phyloP scores from a whole-genome alignment of 1,140 invertebrate genomes.

The Agrypnia vestita region DNA sequence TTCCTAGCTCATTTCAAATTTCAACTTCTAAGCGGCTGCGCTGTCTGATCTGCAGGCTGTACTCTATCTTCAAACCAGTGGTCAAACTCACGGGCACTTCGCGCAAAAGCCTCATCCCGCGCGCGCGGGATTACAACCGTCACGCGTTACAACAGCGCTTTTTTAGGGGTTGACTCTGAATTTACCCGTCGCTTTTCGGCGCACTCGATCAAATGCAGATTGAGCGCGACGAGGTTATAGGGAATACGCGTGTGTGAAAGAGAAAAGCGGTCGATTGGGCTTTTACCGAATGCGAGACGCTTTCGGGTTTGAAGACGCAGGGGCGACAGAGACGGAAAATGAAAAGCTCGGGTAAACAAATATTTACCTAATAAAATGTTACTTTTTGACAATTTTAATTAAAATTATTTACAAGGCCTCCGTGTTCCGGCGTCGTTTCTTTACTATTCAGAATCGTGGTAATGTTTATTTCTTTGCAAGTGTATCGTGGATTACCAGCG shows the following conservation, averaged over 20 bases:
- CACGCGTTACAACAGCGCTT: too few species aligned
- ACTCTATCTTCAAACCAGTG: not conserved
- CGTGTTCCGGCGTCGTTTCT: too few species aligned
- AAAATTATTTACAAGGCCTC: too few species aligned
- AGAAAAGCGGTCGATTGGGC: conserved; percentile 19
- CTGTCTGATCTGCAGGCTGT: conserved; percentile 31
- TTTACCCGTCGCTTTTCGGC: not conserved
- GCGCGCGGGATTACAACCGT: too few species aligned
- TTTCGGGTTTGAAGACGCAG: not conserved
- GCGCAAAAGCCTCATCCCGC: not conserved
- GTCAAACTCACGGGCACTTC: not conserved
- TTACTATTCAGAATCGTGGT: too few species aligned
- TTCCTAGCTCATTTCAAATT: conserved; percentile 49
- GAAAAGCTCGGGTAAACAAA: not conserved
- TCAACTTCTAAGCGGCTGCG: conserved; percentile 45
- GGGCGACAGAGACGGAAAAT: conserved; percentile 1
- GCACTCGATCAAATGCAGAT: not conserved
- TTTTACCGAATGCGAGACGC: conserved; percentile 8
- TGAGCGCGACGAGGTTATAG: conserved; percentile 26
- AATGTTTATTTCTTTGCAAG: too few species aligned
- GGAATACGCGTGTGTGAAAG: conserved; percentile 20
- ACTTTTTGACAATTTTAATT: not conserved
- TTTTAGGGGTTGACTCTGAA: not conserved
- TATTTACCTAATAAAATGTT: not conserved
- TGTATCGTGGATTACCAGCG: too few species aligned